Base-by-base conservation (phyloP, 2,113 vertebrate species). In the Dinomys branickii region DNA sequence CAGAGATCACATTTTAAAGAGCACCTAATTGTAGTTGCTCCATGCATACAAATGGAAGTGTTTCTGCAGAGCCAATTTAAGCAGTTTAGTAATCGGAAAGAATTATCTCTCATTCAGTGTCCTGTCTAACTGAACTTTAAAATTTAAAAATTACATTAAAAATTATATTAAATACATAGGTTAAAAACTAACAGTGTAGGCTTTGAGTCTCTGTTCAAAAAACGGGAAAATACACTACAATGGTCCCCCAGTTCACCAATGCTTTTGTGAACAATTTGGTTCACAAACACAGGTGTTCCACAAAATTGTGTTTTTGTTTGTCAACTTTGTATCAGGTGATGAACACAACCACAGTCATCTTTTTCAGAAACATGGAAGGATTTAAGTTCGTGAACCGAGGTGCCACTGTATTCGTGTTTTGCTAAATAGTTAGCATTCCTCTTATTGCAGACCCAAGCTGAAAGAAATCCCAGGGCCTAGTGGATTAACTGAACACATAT, bases 1-100 rank as follows among this genome's bases (percentile, higher is more conserved):
- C 84, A 88, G 93, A 96, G 77, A 94, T 88, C 82, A 63, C 71
- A 14, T 96, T 98, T 92, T 96, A 96, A 97, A 90, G 56, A 92
- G 41, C 56, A 97, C 69, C 71, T 88, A 77, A 91, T 71, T 84
- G 77, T 58, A 83, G 0, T 89, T 47, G 30, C 61, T 92, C 47
- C 2, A 26, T 89, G 83, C 88, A 61, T 71, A 28, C 63, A 92
- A 94, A 96, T 94, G 92, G 54, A 10, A 81, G 14, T 61, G 90
- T 96, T 97, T 95, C 94, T 44, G n/a, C 14, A 80, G 61, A 94
- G 67, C 73, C 85, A 61, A 84, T 87, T 95, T 75, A 44, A 94
- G 71, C 78, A 87, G 84, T 54, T 88, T 77, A 58, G 81, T 96
- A 94, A 95, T 61, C 83, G 90, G 87, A 90, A 97, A 88, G 86